Evolutionary conservation across 2,797 vertebrate genomes (phyloP).

Genomic region (Emys orbicularis): DNA sequence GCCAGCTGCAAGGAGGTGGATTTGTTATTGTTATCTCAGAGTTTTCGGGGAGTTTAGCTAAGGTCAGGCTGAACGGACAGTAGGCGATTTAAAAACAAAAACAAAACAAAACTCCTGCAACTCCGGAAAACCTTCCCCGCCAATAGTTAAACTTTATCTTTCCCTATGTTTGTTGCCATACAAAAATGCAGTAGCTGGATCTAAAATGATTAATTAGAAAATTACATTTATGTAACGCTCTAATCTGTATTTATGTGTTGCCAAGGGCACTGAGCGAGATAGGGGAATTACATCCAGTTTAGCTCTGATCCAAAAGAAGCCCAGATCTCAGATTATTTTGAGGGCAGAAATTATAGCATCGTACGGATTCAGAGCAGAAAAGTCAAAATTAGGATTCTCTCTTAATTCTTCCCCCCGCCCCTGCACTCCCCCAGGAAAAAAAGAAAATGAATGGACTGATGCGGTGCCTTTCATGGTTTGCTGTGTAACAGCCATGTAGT

Average conservation of each 20-base stretch:
- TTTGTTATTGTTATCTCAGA: neutral
- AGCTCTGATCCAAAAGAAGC: constrained; percentile 80
- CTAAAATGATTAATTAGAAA: constrained; percentile 83
- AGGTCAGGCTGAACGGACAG: neutral
- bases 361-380: neutral
- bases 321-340: constrained; percentile 79
- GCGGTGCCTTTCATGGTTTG: neutral
- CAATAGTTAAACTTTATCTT: accelerated
- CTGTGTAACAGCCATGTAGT: neutral
- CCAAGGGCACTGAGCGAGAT: constrained; percentile 78
- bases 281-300: constrained; percentile 81
- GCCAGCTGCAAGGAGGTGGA: neutral
- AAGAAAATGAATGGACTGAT: neutral
- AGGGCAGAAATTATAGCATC: constrained; percentile 27
- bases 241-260: constrained; percentile 78
- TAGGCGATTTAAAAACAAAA: neutral
- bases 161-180: neutral
- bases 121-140: neutral
- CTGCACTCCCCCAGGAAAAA: neutral
- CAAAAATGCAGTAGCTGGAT: constrained; percentile 28
- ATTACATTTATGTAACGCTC: constrained; percentile 84
- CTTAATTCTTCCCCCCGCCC: neutral
- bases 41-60: accelerated
- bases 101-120: neutral
- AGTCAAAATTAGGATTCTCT: constrained; percentile 20